Evolutionary conservation across 2,797 vertebrate genomes (phyloP).

Genomic region (Monodelphis domestica): DNA sequence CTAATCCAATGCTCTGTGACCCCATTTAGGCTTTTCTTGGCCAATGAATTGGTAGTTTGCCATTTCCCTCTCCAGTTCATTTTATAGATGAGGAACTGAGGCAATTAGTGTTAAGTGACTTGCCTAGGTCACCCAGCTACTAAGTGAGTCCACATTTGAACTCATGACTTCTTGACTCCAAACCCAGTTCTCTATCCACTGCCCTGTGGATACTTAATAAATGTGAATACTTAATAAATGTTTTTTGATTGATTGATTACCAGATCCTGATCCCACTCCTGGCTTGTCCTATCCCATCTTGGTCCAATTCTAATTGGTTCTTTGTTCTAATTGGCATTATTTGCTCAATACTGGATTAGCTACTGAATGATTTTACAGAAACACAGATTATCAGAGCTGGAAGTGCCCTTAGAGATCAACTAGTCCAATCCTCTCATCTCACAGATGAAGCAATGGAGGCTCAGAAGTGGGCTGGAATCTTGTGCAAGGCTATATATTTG

Average conservation of each 20-base stretch:
- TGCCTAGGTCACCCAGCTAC: no score
- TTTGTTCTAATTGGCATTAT: background rate
- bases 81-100: background rate
- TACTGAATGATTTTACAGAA: background rate
- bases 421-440: background rate
- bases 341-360: background rate
- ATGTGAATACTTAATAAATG: background rate
- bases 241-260: conserved; percentile 26
- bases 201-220: background rate
- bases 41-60: no score
- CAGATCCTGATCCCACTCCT: background rate
- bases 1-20: no score
- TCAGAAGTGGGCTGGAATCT: background rate
- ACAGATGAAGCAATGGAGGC: background rate
- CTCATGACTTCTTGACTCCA: no score
- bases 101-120: no score
- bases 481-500: background rate
- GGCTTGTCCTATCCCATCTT: background rate
- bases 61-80: background rate
- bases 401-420: background rate
- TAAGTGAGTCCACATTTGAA: no score
- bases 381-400: background rate
- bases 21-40: no score
- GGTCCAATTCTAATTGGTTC: no score
- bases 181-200: no score